A percentile compares a stretch with the other conserved stretches of the same genome.
Conservation (phyloP, 2,888 invertebrate genomes). For the Scrobipalpa atriplicella region DNA sequence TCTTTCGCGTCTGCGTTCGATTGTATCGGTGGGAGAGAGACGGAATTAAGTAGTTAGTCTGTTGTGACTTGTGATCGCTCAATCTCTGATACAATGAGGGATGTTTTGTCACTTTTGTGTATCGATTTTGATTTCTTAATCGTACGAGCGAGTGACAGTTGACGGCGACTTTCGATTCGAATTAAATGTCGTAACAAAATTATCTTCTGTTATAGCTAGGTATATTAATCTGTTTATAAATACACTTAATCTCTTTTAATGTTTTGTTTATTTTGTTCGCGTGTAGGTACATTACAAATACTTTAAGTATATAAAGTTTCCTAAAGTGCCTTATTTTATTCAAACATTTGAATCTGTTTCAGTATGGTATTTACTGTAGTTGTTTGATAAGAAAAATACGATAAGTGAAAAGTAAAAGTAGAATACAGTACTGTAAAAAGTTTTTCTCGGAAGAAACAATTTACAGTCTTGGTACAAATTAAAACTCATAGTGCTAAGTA, state of each 20-base stretch:
- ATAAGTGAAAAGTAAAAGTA: no score
- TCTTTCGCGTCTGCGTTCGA: conserved; percentile 42
- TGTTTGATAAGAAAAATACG: no score
- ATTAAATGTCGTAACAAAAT: conserved; percentile 29
- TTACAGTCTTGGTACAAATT: no score
- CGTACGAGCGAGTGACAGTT: conserved; percentile 63
- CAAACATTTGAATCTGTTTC: no score
- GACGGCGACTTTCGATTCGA: conserved; percentile 41
- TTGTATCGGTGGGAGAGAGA: conserved; percentile 49
- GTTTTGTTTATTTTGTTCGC: not conserved
- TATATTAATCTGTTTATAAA: conserved; percentile 31
- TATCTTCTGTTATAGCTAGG: conserved; percentile 18
- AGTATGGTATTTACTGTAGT: no score
- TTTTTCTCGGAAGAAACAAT: no score
- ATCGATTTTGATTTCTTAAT: conserved; percentile 62
- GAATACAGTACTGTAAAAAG: no score
- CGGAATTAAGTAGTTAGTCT: conserved; percentile 44
- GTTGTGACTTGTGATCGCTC: conserved; percentile 72
- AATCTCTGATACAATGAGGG: conserved; percentile 55
- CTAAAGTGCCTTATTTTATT: no score
- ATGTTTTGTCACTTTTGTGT: conserved; percentile 61
- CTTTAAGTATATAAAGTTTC: no score
- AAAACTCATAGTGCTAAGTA: no score
- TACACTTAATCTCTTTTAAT: not conserved
- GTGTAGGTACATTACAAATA: no score